These are phyloP conservation scores for Aramus guarauna DNA, from an alignment of 2,113 vertebrate species.

Conservation along the genomic window DNA sequence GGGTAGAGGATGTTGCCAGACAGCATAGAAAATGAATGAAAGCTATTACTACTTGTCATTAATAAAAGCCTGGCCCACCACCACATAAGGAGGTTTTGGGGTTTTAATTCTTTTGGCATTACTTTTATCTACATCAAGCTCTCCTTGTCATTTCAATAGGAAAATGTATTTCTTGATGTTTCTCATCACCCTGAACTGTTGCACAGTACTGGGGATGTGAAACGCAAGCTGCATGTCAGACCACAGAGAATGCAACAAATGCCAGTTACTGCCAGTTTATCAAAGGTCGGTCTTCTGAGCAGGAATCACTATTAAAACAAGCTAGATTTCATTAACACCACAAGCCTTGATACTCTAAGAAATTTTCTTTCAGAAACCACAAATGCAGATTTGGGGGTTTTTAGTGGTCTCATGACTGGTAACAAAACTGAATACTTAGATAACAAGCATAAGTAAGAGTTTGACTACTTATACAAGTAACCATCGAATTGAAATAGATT, in stretches of 20 bases:
- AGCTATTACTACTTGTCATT: neutral
- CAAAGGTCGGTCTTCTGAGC: neutral
- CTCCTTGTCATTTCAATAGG: neutral
- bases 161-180: neutral
- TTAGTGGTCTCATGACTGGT: neutral
- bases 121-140: neutral
- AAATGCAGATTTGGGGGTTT: neutral
- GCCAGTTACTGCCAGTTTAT: neutral
- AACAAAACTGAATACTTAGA: slow-evolving; percentile 16
- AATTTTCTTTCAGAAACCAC: slow-evolving; percentile 20
- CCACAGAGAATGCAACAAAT: neutral
- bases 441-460: neutral
- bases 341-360: neutral
- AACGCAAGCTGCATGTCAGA: neutral
- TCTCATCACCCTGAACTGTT: neutral
- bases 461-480: neutral
- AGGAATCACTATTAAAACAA: slow-evolving; percentile 25
- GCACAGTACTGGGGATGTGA: neutral
- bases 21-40: neutral
- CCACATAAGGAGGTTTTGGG: neutral
- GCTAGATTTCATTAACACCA: slow-evolving; percentile 21
- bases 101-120: neutral
- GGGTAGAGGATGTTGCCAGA: neutral
- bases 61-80: neutral
- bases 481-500: neutral